Base-by-base conservation (phyloP, 2,888 invertebrate species). In the Cephus sareptanus region DNA sequence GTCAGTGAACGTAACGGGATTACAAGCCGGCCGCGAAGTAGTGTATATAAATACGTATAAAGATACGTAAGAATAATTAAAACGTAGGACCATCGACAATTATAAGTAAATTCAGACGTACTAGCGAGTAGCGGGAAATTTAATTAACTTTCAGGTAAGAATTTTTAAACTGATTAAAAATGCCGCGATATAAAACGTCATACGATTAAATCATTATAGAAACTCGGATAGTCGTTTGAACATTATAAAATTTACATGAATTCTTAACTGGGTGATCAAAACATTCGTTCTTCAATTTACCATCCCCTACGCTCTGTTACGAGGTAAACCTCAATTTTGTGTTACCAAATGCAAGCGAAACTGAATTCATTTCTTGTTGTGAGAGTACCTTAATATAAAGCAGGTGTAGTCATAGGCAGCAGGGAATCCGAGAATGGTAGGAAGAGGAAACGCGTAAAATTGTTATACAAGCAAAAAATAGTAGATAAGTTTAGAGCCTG, bases 1-100 rank as follows among this genome's bases (percentile, higher is more conserved):
- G 87, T 88, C 89, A 88, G 86, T 88, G 89, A 89, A 88, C 89
- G 88, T 89, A 89, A 87, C 88, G 88, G 87, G 85, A 82, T 82
- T 80, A 80, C 79, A 71, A 76, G 74, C 80, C 75, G 75, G 75
- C 77, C 77, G 40, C 69, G 75, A 74, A 71, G 13, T 31, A 31
- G 33, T 71, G 31, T 71, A 71, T 3, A 34, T 31, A 31, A 31
- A 12, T 9, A 71, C 23, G 71, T 34, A 30, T 34, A 34, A 11
- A 23, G 31, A 71, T 23, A 34, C 33, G 31, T 71, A 34, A 33
- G 30, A 56, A 56, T 56, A 9, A 56, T 56, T 23, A 56, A 56
- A 56, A 23, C 1, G 23, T 23, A 56, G 23, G 56, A 23, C 23
- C 23, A 2, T 2, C 1, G 9, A 2, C 23, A 56, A 56, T 56